Evolutionary conservation across 2,113 vertebrate genomes (phyloP).

Genomic region (Ophiodon elongatus): DNA sequence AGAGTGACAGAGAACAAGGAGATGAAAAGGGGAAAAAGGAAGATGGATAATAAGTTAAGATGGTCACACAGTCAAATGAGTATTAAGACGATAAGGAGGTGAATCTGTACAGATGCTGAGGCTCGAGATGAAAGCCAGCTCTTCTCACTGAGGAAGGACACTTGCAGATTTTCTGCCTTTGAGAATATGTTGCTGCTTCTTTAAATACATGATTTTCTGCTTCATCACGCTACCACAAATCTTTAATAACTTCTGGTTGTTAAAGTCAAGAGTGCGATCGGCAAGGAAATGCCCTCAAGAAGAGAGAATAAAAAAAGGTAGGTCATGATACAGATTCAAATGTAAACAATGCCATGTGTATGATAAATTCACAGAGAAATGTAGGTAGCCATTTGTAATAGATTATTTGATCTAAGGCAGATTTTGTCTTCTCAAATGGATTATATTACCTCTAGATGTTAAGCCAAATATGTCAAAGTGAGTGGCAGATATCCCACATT

Average conservation of each 20-base stretch:
- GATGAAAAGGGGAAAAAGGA: slow-evolving; percentile 21
- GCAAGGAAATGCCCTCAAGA: not conserved
- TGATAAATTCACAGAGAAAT: not conserved
- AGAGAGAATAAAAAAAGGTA: not conserved
- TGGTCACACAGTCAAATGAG: not conserved
- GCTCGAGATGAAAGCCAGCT: not conserved
- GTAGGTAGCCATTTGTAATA: not conserved
- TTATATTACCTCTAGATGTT: not conserved
- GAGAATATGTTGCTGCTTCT: slow-evolving; percentile 2
- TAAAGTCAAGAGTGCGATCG: not conserved
- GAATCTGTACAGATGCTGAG: slow-evolving; percentile 8
- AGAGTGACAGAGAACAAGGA: slow-evolving; percentile 36
- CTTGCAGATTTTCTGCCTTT: not conserved
- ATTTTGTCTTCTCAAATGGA: not conserved
- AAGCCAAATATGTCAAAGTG: not conserved
- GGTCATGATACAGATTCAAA: not conserved
- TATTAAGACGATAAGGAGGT: slow-evolving; percentile 13
- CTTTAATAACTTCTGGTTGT: slow-evolving; percentile 21
- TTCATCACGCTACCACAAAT: slow-evolving; percentile 19
- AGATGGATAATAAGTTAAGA: slow-evolving; percentile 10
- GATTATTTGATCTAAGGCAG: not conserved
- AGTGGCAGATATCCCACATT: not conserved
- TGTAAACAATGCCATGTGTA: not conserved
- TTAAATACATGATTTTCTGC: not conserved
- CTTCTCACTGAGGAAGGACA: not conserved